Evolutionary conservation across 2,888 invertebrate genomes (phyloP).

Genomic region (Sesia bembeciformis): DNA sequence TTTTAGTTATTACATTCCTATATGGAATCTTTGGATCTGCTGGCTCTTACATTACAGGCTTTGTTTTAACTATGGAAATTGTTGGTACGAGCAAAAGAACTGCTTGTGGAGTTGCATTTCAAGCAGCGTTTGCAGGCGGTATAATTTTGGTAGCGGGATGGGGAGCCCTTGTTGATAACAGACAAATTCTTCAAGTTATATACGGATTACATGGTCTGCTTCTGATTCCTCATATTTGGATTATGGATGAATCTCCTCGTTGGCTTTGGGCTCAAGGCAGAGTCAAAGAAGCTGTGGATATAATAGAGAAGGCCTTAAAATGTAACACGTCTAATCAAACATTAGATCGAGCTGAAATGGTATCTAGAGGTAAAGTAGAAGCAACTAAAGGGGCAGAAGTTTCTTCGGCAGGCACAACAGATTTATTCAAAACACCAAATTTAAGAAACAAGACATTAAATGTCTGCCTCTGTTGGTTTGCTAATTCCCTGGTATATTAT

Average conservation of each 20-base stretch:
- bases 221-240: slow-evolving; percentile 87
- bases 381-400: slow-evolving; percentile 45
- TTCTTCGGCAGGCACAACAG: slow-evolving; percentile 75
- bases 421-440: slow-evolving; percentile 87
- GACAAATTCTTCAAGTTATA: slow-evolving; percentile 82
- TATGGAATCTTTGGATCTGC: slow-evolving; percentile 90
- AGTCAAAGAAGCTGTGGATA: slow-evolving; percentile 80
- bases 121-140: slow-evolving; percentile 85
- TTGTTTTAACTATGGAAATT: slow-evolving; percentile 85
- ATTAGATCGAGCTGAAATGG: slow-evolving; percentile 78
- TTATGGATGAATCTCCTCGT: slow-evolving; percentile 91
- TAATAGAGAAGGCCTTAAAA: slow-evolving; percentile 84
- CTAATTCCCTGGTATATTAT: slow-evolving; percentile 91
- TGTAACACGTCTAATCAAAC: slow-evolving; percentile 78
- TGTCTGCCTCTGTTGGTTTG: slow-evolving; percentile 89
- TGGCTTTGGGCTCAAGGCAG: slow-evolving; percentile 92
- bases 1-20: slow-evolving; percentile 78
- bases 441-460: slow-evolving; percentile 85
- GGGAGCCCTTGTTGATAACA: slow-evolving; percentile 84
- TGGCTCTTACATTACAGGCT: slow-evolving; percentile 81
- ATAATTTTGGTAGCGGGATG: slow-evolving; percentile 89
- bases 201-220: slow-evolving; percentile 85
- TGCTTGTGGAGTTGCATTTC: slow-evolving; percentile 85
- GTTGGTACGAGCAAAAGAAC: slow-evolving; percentile 87
- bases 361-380: slow-evolving; percentile 76